Percentiles rank a stretch among this genome's conserved stretches.
phyloP scores from a whole-genome alignment of 2,888 invertebrate genomes.

The Notodonta dromedarius region DNA sequence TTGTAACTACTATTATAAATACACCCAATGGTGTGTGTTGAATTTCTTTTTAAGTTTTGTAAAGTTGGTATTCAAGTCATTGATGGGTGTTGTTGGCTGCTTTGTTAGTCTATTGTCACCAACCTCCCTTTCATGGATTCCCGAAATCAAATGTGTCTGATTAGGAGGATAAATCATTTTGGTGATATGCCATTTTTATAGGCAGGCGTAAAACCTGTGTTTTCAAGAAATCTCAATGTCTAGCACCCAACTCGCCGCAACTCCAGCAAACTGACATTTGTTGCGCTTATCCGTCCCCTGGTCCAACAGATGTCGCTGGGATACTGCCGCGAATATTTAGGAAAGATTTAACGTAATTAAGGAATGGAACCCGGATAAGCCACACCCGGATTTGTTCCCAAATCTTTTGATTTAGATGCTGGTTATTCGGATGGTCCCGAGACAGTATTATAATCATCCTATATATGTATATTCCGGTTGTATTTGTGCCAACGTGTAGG shows the following conservation, averaged over 20 bases:
- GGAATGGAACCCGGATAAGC: slow-evolving; percentile 12
- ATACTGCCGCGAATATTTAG: slow-evolving; percentile 21
- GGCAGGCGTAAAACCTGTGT: no score
- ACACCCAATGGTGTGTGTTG: neutral
- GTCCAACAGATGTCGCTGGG: slow-evolving; percentile 15
- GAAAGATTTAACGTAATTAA: slow-evolving; percentile 32
- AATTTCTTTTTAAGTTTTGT: neutral
- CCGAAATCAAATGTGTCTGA: no score
- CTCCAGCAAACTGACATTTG: slow-evolving; percentile 25
- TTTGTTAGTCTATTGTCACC: no score
- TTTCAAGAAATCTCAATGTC: slow-evolving; percentile 7
- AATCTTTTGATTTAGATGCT: slow-evolving; percentile 23
- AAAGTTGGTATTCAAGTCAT: neutral
- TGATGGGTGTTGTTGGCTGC: no score
- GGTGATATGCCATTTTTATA: no score
- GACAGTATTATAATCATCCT: neutral
- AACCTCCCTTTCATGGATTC: no score
- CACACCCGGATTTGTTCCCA: slow-evolving; percentile 20
- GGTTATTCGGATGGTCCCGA: neutral
- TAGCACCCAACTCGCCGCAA: slow-evolving; percentile 4
- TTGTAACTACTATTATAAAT: slow-evolving; percentile 1
- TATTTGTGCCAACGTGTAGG: no score
- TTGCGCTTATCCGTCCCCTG: slow-evolving; percentile 27
- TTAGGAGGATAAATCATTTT: no score
- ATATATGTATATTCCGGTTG: neutral